Conservation (phyloP, 53 echinoderm and acorn worm genomes). For the Apostichopus leukothele region DNA sequence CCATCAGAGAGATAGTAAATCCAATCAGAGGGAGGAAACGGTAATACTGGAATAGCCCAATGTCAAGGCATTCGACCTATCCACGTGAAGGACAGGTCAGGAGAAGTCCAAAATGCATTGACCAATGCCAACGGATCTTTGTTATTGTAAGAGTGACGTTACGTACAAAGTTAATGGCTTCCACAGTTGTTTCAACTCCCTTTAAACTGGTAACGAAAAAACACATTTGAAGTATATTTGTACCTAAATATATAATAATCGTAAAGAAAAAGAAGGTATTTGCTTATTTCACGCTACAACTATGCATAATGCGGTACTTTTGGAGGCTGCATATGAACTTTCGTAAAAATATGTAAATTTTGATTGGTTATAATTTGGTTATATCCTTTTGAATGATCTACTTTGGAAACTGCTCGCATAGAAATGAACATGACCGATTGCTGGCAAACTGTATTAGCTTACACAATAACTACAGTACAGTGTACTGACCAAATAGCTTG, state of each 20-base stretch:
- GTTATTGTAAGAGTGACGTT: slow-evolving; percentile 31
- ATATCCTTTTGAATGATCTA: slow-evolving; percentile 23
- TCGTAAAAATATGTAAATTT: not conserved
- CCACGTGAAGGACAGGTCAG: slow-evolving; percentile 44
- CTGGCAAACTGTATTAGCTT: not conserved
- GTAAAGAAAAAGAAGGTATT: too few relatives aligned
- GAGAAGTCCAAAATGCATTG: slow-evolving; percentile 36
- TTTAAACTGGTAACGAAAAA: not conserved
- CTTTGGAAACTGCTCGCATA: not conserved
- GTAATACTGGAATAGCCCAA: slow-evolving; percentile 21
- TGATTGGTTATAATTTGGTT: slow-evolving; percentile 33
- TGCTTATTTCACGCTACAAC: too few relatives aligned
- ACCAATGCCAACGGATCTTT: slow-evolving; percentile 38
- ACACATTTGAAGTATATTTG: not conserved
- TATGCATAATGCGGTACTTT: too few relatives aligned
- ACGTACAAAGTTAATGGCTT: not conserved
- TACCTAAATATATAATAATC: too few relatives aligned
- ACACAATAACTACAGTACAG: slow-evolving; percentile 7
- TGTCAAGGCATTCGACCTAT: slow-evolving; percentile 47
- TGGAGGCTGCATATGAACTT: too few relatives aligned
- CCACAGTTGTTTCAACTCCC: not conserved
- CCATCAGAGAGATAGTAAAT: too few relatives aligned
- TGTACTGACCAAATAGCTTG: slow-evolving; percentile 26
- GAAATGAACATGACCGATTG: slow-evolving; percentile 42
- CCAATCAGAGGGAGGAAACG: not conserved